Evolutionary conservation across 2,888 invertebrate genomes (phyloP).

Genomic region (Callosobruchus maculatus): DNA sequence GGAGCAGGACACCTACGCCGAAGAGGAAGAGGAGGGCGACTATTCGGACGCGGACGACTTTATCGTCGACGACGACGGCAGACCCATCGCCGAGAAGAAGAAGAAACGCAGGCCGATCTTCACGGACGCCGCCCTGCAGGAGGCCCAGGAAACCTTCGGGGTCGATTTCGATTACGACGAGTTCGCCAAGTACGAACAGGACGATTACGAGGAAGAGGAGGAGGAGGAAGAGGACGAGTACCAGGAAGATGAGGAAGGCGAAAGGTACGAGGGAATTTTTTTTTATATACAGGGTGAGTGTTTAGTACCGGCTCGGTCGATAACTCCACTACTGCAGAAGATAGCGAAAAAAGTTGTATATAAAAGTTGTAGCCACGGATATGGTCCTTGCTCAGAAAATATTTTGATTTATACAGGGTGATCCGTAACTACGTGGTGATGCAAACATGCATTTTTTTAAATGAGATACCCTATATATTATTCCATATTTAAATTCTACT

Average conservation of each 20-base stretch:
- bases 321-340: no score
- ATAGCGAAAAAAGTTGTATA: no score
- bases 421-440: no score
- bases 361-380: no score
- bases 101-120: conserved; percentile 79
- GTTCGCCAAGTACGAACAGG: conserved; percentile 82
- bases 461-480: no score
- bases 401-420: no score
- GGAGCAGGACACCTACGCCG: conserved; percentile 67
- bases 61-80: conserved; percentile 94
- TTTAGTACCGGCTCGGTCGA: no score
- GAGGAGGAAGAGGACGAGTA: conserved; percentile 79
- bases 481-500: no score
- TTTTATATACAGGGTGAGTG: no score
- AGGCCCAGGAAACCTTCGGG: conserved; percentile 98
- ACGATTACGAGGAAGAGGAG: conserved; percentile 80
- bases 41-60: conserved; percentile 92
- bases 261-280: conserved; percentile 38
- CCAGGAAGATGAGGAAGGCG: conserved; percentile 70
- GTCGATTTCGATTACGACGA: conserved; percentile 97
- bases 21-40: conserved; percentile 74
- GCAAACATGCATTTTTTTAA: no score
- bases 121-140: conserved; percentile 87
- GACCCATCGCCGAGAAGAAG: conserved; percentile 78
- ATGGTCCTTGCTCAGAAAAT: no score